Evolutionary conservation across 2,113 vertebrate genomes (phyloP).

Genomic region (Poecilia latipinna): DNA sequence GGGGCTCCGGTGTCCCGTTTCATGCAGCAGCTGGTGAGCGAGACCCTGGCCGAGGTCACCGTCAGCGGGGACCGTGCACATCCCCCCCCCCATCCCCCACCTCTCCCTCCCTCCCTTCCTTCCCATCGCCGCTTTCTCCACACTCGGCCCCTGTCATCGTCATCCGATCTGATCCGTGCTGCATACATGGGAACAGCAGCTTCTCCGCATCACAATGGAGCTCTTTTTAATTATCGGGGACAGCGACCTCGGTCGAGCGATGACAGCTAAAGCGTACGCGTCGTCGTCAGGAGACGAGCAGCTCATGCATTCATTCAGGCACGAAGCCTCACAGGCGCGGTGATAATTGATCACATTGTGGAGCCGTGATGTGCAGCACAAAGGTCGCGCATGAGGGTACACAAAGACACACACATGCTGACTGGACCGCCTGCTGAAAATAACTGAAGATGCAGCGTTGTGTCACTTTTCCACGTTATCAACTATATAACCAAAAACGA

Average conservation of each 20-base stretch:
- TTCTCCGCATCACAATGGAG: conserved; percentile 60
- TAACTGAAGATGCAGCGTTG: no score
- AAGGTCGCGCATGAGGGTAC: conserved; percentile 39
- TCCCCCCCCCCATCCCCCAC: not conserved
- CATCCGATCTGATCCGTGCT: conserved; percentile 65
- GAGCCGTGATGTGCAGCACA: conserved; percentile 33
- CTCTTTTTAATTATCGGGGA: conserved; percentile 78
- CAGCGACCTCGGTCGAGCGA: conserved; percentile 54
- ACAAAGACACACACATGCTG: conserved; percentile 6
- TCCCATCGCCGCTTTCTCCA: conserved; percentile 21
- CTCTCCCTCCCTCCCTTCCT: no score
- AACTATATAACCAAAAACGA: no score
- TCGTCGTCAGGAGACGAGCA: conserved; percentile 39
- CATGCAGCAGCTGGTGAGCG: conserved; percentile 79
- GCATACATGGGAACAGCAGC: conserved; percentile 50
- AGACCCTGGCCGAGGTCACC: conserved; percentile 64
- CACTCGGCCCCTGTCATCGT: conserved; percentile 53
- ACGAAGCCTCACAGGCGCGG: conserved; percentile 33
- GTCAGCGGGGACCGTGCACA: conserved; percentile 43
- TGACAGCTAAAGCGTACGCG: conserved; percentile 51
- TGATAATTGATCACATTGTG: conserved; percentile 68
- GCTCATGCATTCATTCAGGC: conserved; percentile 56
- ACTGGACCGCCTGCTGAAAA: not conserved
- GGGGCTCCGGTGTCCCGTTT: conserved; percentile 71
- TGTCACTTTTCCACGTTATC: no score